Evolutionary conservation across 2,797 vertebrate genomes (phyloP).

Genomic region (Garrulus glandarius): DNA sequence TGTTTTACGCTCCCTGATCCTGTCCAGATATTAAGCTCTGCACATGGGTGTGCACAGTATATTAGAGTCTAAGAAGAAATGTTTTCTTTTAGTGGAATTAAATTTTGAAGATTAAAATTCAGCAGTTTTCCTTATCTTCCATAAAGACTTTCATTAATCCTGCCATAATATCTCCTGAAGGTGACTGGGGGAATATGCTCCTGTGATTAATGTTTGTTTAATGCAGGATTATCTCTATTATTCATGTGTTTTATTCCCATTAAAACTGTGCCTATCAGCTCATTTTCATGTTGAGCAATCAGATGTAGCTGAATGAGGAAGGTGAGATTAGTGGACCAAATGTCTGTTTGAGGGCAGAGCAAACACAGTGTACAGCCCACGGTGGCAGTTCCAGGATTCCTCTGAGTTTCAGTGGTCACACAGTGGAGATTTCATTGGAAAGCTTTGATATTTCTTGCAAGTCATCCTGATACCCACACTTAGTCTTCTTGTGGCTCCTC

Average conservation of each 20-base stretch:
- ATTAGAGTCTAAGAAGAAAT: conserved; percentile 20
- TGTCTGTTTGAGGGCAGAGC: conserved; percentile 7
- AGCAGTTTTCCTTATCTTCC: conserved; percentile 52
- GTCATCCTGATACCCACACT: neutral
- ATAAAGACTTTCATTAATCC: conserved; percentile 65
- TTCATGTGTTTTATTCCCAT: conserved; percentile 66
- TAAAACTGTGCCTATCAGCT: conserved; percentile 55
- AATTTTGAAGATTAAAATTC: conserved; percentile 62
- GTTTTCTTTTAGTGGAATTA: conserved; percentile 51
- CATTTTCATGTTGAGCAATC: conserved; percentile 54
- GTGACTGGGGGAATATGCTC: conserved; percentile 36
- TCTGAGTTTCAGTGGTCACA: neutral
- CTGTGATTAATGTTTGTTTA: conserved; percentile 73
- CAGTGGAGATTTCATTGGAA: neutral
- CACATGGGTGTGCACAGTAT: neutral
- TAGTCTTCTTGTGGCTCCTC: neutral
- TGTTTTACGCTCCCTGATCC: neutral
- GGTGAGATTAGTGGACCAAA: conserved; percentile 24
- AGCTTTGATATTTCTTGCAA: neutral
- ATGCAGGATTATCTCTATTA: conserved; percentile 62
- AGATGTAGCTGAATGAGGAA: conserved; percentile 24
- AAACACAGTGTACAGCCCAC: neutral
- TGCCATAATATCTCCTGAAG: conserved; percentile 52
- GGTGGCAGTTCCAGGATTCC: neutral
- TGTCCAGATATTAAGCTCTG: conserved; percentile 13